Evolutionary conservation across 2,888 invertebrate genomes (phyloP).

Genomic region (Volucella inflata): DNA sequence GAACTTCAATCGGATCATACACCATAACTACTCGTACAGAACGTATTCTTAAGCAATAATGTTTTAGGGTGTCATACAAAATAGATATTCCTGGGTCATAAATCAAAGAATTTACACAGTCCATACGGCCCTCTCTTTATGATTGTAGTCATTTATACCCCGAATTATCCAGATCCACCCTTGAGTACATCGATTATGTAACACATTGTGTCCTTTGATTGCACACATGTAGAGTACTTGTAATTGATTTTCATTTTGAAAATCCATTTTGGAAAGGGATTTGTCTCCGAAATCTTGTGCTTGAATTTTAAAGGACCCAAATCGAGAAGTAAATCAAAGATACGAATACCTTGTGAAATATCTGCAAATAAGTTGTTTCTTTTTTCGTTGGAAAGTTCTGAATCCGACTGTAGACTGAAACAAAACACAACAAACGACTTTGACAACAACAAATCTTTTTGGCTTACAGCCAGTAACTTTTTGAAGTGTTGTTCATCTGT

Average conservation of each 20-base stretch:
- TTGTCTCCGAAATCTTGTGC: not conserved
- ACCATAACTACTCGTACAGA: no score
- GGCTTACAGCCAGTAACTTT: constrained; percentile 46
- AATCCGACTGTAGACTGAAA: constrained; percentile 11
- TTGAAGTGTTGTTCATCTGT: not conserved
- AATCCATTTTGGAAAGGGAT: not conserved
- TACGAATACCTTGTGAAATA: not conserved
- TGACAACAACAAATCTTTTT: constrained; percentile 47
- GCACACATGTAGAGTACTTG: not conserved
- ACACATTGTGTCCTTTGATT: constrained; percentile 7
- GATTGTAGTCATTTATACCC: constrained; percentile 20
- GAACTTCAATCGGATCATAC: no score
- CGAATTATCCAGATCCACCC: not conserved
- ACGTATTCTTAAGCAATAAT: constrained; percentile 26
- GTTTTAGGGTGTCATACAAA: constrained; percentile 47
- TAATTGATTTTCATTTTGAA: not conserved
- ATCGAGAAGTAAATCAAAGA: no score
- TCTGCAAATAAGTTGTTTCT: not conserved
- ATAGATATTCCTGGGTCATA: constrained; percentile 34
- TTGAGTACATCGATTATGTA: constrained; percentile 24
- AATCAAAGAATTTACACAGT: constrained; percentile 48
- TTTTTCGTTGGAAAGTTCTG: no score
- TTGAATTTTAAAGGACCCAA: no score
- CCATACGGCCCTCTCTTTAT: constrained; percentile 31
- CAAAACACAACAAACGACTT: constrained; percentile 38